Evolutionary conservation across 2,888 invertebrate species (phyloP).

Genomic region (Dasysyrphus albostriatus): DNA sequence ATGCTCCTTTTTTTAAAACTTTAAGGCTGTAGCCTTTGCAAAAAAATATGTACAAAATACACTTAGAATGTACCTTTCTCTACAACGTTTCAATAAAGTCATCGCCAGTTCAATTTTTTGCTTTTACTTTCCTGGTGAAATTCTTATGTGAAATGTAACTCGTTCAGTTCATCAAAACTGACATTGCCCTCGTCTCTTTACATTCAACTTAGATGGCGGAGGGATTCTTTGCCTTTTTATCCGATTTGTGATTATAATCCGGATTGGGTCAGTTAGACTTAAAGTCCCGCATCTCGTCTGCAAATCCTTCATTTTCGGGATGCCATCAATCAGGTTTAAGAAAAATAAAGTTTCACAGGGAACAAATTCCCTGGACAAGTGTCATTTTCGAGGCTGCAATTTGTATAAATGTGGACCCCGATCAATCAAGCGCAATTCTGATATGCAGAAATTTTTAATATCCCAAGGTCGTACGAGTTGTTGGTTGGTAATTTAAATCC

Average conservation of each 20-base stretch:
- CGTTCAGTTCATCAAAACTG: slow-evolving; percentile 65
- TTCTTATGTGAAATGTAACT: slow-evolving; percentile 35
- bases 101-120: no score
- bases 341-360: slow-evolving; percentile 1
- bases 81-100: no score
- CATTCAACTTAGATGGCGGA: background rate
- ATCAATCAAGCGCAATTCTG: slow-evolving; percentile 59
- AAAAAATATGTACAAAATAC: no score
- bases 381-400: slow-evolving; percentile 61
- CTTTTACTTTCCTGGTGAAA: background rate
- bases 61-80: no score
- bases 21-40: no score
- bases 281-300: slow-evolving; percentile 24
- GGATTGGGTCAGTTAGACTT: slow-evolving; percentile 51
- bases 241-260: slow-evolving; percentile 72
- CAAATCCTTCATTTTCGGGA: slow-evolving; percentile 54
- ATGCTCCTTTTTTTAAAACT: no score
- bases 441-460: slow-evolving; percentile 26
- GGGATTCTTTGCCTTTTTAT: slow-evolving; percentile 43
- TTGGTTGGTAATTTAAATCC: slow-evolving; percentile 50
- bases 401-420: slow-evolving; percentile 54
- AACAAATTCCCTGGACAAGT: slow-evolving; percentile 59
- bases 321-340: slow-evolving; percentile 70
- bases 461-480: slow-evolving; percentile 62
- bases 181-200: slow-evolving; percentile 41